Conservation (phyloP, 2,888 invertebrate genomes). For the Corythucha ciliata region DNA sequence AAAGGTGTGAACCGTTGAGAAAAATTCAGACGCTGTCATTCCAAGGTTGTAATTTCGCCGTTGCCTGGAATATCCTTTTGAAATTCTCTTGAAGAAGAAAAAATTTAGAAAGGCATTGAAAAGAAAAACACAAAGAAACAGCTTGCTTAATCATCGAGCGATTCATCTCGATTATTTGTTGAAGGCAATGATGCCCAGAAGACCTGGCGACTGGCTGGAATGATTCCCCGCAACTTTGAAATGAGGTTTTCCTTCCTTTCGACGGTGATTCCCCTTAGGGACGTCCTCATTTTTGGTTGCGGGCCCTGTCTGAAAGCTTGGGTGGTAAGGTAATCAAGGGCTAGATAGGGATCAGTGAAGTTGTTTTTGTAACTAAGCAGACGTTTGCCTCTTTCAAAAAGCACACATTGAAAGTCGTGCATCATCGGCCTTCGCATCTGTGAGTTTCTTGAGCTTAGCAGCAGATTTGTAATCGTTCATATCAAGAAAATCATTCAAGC, state of each 20-base stretch:
- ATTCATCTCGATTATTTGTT: neutral
- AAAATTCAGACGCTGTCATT: too few species aligned
- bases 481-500: slow-evolving; percentile 4
- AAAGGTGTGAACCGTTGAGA: too few species aligned
- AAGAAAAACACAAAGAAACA: too few species aligned
- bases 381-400: too few species aligned
- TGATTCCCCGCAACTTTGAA: neutral
- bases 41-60: too few species aligned
- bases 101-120: too few species aligned
- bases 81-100: too few species aligned
- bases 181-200: slow-evolving; percentile 3
- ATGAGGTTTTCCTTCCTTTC: slow-evolving; percentile 3
- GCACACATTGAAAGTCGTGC: too few species aligned
- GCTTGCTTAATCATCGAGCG: slow-evolving; percentile 3
- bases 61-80: too few species aligned
- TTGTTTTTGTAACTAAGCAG: too few species aligned
- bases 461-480: neutral
- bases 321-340: neutral
- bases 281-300: neutral
- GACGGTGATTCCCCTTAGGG: neutral
- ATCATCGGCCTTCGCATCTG: neutral
- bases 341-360: neutral
- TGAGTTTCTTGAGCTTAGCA: neutral
- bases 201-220: slow-evolving; percentile 1
- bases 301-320: neutral